A percentile compares a stretch with the other conserved stretches of the same genome.
These are phyloP conservation scores for Oophaga pumilio DNA, from an alignment of 2,113 vertebrate genomes.

Conservation along the genomic window DNA sequence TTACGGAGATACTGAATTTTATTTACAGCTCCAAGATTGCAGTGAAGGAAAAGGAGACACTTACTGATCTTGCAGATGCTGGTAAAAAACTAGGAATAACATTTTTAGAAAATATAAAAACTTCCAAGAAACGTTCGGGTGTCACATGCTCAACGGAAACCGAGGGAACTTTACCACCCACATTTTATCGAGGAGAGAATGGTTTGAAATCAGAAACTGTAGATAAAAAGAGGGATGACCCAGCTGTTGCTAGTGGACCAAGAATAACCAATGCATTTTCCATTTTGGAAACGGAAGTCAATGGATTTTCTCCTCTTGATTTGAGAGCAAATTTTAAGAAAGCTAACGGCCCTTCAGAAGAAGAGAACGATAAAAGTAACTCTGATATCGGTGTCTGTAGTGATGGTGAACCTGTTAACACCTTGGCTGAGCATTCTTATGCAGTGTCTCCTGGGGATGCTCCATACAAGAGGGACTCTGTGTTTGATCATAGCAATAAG, in stretches of 20 bases:
- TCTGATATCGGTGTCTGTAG: slow-evolving; percentile 67
- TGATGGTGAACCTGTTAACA: slow-evolving; percentile 80
- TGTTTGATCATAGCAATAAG: slow-evolving; percentile 58
- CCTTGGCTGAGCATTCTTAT: slow-evolving; percentile 92
- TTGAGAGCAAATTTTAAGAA: slow-evolving; percentile 80
- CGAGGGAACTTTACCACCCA: slow-evolving; percentile 48
- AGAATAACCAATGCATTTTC: slow-evolving; percentile 98
- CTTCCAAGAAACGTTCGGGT: slow-evolving; percentile 57
- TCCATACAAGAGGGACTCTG: slow-evolving; percentile 66
- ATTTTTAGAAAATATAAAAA: slow-evolving; percentile 86
- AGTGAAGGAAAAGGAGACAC: slow-evolving; percentile 79
- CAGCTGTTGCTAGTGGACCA: slow-evolving; percentile 82
- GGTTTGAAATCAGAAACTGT: slow-evolving; percentile 70
- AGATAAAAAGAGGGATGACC: slow-evolving; percentile 80
- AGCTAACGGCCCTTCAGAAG: slow-evolving; percentile 71
- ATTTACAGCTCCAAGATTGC: slow-evolving; percentile 94
- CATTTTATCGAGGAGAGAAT: slow-evolving; percentile 25
- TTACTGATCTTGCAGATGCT: slow-evolving; percentile 83
- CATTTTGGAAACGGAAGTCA: slow-evolving; percentile 87
- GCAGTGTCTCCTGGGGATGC: slow-evolving; percentile 78
- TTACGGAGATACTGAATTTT: slow-evolving; percentile 94
- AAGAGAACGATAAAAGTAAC: slow-evolving; percentile 66
- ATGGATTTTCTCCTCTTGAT: slow-evolving; percentile 86
- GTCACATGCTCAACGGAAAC: slow-evolving; percentile 50
- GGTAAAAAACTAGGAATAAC: slow-evolving; percentile 94